These are phyloP conservation scores for Madoqua kirkii DNA, from an alignment of 2,113 vertebrate species.

Conservation along the genomic window DNA sequence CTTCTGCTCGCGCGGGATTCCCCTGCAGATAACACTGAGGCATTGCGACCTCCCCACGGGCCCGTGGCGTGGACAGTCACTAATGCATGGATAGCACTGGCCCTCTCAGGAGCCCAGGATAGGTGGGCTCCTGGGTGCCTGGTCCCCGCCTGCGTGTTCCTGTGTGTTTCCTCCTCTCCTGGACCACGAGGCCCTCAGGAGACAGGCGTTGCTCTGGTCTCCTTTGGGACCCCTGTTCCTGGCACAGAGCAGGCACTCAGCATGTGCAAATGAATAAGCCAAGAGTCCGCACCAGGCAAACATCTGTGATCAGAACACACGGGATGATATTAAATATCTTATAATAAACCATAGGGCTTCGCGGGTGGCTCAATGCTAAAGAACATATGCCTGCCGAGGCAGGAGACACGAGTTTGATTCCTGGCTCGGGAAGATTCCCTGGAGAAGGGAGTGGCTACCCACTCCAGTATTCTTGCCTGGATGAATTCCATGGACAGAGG, in stretches of 20 bases:
- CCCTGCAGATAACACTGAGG: background rate
- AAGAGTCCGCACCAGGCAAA: background rate
- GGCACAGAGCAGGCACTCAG: background rate
- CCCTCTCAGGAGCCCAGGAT: too few species aligned
- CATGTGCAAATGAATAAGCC: background rate
- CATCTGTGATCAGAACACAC: background rate
- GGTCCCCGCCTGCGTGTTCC: background rate
- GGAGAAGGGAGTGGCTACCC: background rate
- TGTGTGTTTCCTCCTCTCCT: background rate
- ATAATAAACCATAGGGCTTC: background rate
- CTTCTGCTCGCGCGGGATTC: background rate
- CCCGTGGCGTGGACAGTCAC: background rate
- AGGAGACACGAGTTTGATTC: background rate
- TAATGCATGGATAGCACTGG: rapidly evolving
- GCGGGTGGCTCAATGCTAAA: background rate
- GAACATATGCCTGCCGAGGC: background rate
- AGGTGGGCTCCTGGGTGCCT: background rate
- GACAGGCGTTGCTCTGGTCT: too few species aligned
- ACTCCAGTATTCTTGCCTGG: background rate
- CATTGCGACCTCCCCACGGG: background rate
- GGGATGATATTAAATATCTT: background rate
- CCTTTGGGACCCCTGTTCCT: background rate
- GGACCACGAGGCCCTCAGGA: background rate
- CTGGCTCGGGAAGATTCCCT: background rate
- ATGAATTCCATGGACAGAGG: background rate